Conservation (phyloP, 2,888 invertebrate species). For the Caenorhabditis uteleia region DNA sequence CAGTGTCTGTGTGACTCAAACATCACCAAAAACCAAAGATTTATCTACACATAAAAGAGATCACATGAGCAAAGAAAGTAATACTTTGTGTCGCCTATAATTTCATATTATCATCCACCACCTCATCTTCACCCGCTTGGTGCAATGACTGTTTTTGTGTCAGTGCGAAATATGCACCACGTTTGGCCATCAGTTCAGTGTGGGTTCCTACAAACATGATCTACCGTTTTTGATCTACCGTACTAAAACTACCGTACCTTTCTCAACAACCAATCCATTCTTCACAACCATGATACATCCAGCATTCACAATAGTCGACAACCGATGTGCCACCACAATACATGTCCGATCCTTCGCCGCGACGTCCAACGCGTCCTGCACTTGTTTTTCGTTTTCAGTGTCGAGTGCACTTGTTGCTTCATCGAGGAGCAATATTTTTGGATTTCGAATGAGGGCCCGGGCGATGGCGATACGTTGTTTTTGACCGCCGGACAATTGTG, state of each 20-base stretch:
- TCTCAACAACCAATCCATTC: slow-evolving; percentile 72
- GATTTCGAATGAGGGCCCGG: slow-evolving; percentile 70
- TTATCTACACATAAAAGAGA: no score
- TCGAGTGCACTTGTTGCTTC: slow-evolving; percentile 72
- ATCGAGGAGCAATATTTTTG: slow-evolving; percentile 70
- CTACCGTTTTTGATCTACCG: neutral
- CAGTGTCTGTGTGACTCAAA: no score
- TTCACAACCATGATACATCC: slow-evolving; percentile 61
- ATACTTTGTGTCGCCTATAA: no score
- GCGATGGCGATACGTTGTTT: slow-evolving; percentile 72
- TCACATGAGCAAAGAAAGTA: no score
- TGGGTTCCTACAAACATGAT: slow-evolving; percentile 76
- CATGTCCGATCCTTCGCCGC: slow-evolving; percentile 71
- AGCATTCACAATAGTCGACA: slow-evolving; percentile 73
- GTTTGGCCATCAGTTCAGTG: slow-evolving; percentile 76
- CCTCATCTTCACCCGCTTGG: no score
- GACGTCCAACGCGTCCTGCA: slow-evolving; percentile 74
- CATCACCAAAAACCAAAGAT: no score
- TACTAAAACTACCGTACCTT: slow-evolving; percentile 73
- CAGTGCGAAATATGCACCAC: slow-evolving; percentile 78
- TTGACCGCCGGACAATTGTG: slow-evolving; percentile 72
- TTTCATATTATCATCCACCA: no score
- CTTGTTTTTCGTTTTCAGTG: slow-evolving; percentile 74
- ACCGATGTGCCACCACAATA: slow-evolving; percentile 72
- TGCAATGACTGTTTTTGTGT: slow-evolving; percentile 60